phyloP scores from a whole-genome alignment of 92 coral and sea anemone species.

The Galaxea fascicularis region DNA sequence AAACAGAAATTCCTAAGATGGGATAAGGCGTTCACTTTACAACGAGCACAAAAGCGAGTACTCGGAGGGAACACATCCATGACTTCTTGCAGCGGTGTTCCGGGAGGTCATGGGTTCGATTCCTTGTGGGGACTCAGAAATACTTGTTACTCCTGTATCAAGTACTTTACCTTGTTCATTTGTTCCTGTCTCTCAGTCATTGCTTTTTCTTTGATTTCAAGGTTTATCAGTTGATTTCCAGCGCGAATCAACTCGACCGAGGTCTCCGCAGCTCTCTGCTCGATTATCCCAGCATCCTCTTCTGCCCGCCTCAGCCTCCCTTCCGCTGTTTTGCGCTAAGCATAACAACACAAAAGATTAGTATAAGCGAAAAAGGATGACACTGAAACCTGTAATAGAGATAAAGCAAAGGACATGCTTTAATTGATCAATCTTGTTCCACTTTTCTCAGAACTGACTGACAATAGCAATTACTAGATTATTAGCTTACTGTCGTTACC shows the following conservation, averaged over 20 bases:
- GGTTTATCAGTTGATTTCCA: slow-evolving; percentile 75
- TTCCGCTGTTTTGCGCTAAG: slow-evolving; percentile 70
- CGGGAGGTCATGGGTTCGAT: no score
- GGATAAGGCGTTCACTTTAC: no score
- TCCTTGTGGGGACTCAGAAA: background rate
- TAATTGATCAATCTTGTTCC: no score
- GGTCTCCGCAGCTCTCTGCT: slow-evolving; percentile 78
- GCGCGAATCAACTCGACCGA: slow-evolving; percentile 76
- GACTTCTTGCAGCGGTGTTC: no score
- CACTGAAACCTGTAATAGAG: no score
- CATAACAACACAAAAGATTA: background rate
- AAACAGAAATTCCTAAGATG: no score
- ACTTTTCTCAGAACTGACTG: no score
- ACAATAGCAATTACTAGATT: no score
- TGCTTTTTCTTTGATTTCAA: slow-evolving; percentile 67
- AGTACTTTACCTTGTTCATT: slow-evolving; percentile 56
- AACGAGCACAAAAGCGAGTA: no score
- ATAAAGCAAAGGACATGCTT: background rate
- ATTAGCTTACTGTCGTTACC: no score
- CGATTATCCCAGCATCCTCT: slow-evolving; percentile 80
- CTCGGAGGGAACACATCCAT: no score
- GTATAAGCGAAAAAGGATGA: background rate
- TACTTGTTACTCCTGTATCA: no score
- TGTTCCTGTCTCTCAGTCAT: slow-evolving; percentile 58
- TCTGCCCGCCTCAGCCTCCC: slow-evolving; percentile 73